These are phyloP conservation scores for Falcunculus frontatus DNA, from an alignment of 2,113 vertebrate species.

Conservation along the genomic window DNA sequence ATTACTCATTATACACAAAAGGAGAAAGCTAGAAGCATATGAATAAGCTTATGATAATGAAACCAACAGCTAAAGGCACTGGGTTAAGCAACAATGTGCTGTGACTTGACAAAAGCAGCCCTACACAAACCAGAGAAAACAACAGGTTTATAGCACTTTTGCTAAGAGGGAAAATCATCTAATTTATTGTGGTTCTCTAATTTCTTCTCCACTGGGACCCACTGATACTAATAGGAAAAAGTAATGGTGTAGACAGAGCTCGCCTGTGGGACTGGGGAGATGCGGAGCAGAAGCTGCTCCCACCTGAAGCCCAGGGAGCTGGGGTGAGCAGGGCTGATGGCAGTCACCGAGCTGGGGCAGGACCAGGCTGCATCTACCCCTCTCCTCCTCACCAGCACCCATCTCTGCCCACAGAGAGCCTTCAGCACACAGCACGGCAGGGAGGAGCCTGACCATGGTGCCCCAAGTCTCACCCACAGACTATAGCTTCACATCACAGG, in stretches of 20 bases:
- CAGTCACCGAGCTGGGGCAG: neutral
- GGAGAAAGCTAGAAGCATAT: slow-evolving; percentile 15
- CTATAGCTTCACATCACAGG: neutral
- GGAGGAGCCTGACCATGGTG: accelerated
- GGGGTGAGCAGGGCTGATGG: neutral
- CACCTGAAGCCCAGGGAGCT: neutral
- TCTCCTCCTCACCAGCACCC: neutral
- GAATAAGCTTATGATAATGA: slow-evolving; percentile 49
- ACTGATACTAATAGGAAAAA: neutral
- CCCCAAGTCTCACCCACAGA: neutral
- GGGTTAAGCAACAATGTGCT: neutral
- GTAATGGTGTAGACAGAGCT: neutral
- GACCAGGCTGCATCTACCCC: neutral
- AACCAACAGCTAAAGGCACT: slow-evolving; percentile 30
- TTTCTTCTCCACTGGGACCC: neutral
- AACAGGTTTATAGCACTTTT: neutral
- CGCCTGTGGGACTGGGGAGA: neutral
- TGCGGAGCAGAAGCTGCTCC: neutral
- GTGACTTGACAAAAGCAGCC: slow-evolving; percentile 7
- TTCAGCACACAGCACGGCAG: neutral
- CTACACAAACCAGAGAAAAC: neutral
- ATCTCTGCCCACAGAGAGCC: neutral
- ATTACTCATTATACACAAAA: slow-evolving; percentile 26
- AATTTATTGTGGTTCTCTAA: neutral
- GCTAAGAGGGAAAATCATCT: neutral